Conservation (phyloP, 2,888 invertebrate species). For the Pandemis cinnamomeana region DNA sequence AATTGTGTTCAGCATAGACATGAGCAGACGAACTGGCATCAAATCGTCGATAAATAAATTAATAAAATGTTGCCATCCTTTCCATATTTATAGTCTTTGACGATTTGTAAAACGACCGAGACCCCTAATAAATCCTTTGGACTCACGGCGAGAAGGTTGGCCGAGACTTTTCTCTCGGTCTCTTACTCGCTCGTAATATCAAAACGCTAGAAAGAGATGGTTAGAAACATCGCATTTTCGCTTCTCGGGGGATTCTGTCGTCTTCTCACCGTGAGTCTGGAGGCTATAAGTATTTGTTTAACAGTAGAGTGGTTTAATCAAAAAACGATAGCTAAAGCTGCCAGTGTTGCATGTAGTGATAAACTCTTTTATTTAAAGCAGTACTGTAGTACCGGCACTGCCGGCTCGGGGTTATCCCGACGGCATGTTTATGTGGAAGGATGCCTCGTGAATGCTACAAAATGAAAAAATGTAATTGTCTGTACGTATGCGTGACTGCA, state of each 20-base stretch:
- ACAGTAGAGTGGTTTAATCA: conserved; percentile 24
- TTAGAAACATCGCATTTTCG: no score
- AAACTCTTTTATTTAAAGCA: conserved; percentile 50
- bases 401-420: conserved; percentile 53
- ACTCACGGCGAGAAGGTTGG: no score
- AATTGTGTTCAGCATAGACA: conserved; percentile 53
- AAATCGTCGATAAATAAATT: conserved; percentile 28
- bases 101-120: conserved; percentile 21
- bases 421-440: conserved; percentile 49
- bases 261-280: no score
- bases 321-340: conserved; percentile 50
- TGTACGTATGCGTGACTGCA: conserved; percentile 53
- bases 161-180: no score
- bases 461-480: conserved; percentile 45
- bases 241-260: no score
- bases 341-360: conserved; percentile 59
- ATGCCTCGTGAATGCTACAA: conserved; percentile 43
- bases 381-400: conserved; percentile 51
- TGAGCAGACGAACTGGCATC: conserved; percentile 42
- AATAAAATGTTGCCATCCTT: conserved; percentile 43
- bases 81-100: conserved; percentile 37
- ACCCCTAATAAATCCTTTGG: not conserved
- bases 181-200: no score
- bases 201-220: no score
- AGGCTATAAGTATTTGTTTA: conserved; percentile 12